Percentiles rank a stretch among this genome's conserved stretches.
Conservation (phyloP, 2,797 vertebrate genomes). For the Lophius americanus region DNA sequence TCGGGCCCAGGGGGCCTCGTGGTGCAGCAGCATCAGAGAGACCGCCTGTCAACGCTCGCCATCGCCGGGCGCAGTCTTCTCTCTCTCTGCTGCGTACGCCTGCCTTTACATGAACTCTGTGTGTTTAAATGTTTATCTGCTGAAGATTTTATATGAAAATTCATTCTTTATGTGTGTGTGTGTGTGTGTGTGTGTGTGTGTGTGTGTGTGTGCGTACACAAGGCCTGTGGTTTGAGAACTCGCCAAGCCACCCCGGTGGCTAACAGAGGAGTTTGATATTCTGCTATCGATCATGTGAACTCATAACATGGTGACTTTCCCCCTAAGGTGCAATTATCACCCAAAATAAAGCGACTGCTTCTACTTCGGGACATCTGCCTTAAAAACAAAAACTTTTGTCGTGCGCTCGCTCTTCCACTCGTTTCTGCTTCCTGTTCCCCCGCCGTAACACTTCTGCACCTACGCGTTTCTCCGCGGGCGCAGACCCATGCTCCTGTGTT, state of each 20-base stretch:
- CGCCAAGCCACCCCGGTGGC: conserved; percentile 56
- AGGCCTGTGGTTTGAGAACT: conserved; percentile 56
- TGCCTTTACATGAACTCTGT: conserved; percentile 17
- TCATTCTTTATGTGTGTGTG: background rate
- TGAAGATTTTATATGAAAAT: conserved; percentile 19
- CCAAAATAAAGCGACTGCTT: conserved; percentile 76
- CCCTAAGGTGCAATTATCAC: conserved; percentile 74
- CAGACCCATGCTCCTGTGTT: conserved; percentile 9
- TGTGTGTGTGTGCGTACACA: conserved; percentile 8
- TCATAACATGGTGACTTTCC: conserved; percentile 74
- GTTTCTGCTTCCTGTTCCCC: conserved; percentile 4
- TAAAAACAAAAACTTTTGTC: conserved; percentile 45
- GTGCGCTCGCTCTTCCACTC: conserved; percentile 28
- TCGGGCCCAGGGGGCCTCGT: conserved; percentile 57
- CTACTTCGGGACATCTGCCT: conserved; percentile 41
- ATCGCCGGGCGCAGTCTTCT: conserved; percentile 24
- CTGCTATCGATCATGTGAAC: conserved; percentile 80
- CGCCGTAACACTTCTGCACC: conserved; percentile 4
- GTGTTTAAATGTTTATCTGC: conserved; percentile 31
- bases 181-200: conserved; percentile 8
- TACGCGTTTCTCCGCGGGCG: conserved; percentile 27
- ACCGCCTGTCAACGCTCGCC: conserved; percentile 56
- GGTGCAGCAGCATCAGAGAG: conserved; percentile 62
- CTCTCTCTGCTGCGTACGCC: conserved; percentile 1
- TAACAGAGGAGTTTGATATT: conserved; percentile 66